Evolutionary conservation across 2,888 invertebrate genomes (phyloP), one percentile per base, ranked within the genome.

Genomic region (Psylliodes chrysocephalus): DNA sequence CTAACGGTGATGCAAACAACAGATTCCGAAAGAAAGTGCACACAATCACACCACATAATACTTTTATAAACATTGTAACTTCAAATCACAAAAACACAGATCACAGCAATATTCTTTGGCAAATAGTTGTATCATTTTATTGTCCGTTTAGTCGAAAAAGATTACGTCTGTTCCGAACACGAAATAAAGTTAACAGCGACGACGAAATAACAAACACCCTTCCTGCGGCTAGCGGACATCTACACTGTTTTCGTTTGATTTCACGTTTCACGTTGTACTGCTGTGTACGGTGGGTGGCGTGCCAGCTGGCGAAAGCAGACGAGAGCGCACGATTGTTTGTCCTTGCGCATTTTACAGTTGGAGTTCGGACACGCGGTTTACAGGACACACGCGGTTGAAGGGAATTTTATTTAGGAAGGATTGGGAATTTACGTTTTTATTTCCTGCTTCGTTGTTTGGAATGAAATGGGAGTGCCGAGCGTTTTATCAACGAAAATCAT

Each of bases 1-100:
- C 76, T 73, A 77, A 75, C 72, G 77, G 77, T 69, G 77, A 73
- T 66, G 75, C 74, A 61, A 71, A 72, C 62, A 73, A 72, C 69
- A 76, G 71, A 72, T 71, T 73, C 54, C 70, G 71, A 70, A 73
- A 66, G 67, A 69, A 75, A 71, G 75, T 71, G 71, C 74, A 68
- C 75, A 77, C 76, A 60, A 77, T 73, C 70, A 69, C 75, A 77
- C 76, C 68, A 63, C 69, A 74, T 72, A 72, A 64, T 64, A 73
- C 67, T 69, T 71, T 73, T 69, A 72, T 69, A 67, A 73, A 71
- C 75, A 76, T 77, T 73, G 75, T 76, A 73, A 71, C 63, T 66
- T 67, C 65, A 69, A 68, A 62, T 66, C 64, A 67, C 72, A 69
- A 70, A 67, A 63, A 65, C 68, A 65, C 64, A 56, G 63, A 71